Evolutionary conservation across 2,888 invertebrate genomes (phyloP).

Genomic region (Meandrusa payeni): DNA sequence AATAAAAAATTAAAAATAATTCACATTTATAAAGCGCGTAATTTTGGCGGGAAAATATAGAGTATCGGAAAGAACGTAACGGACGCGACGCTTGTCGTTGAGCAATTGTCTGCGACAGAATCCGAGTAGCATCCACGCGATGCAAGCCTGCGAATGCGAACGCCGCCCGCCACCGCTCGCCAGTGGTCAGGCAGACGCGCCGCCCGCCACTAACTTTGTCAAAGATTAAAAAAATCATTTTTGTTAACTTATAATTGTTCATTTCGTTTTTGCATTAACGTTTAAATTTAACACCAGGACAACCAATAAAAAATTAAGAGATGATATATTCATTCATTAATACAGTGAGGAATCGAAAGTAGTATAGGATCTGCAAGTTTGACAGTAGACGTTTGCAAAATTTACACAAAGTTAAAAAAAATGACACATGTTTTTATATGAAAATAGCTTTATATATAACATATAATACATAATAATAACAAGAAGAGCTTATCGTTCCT

Average conservation of each 20-base stretch:
- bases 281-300: no score
- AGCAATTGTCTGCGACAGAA: conserved; percentile 55
- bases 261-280: no score
- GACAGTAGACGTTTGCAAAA: no score
- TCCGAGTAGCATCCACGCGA: conserved; percentile 47
- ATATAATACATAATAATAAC: no score
- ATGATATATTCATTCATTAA: no score
- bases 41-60: conserved; percentile 62
- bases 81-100: conserved; percentile 40
- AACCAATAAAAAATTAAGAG: no score
- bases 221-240: conserved; percentile 16
- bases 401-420: no score
- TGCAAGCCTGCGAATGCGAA: conserved; percentile 32
- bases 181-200: conserved; percentile 55
- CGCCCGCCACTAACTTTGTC: conserved; percentile 27
- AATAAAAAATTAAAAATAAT: conserved; percentile 28
- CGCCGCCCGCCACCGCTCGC: conserved; percentile 39
- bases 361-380: no score
- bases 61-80: conserved; percentile 29
- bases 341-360: no score
- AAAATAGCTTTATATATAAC: no score
- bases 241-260: not conserved
- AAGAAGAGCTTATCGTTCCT: no score
- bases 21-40: conserved; percentile 35
- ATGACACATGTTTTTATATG: no score